Conservation (phyloP, 2,113 vertebrate genomes). For the Merops nubicus region DNA sequence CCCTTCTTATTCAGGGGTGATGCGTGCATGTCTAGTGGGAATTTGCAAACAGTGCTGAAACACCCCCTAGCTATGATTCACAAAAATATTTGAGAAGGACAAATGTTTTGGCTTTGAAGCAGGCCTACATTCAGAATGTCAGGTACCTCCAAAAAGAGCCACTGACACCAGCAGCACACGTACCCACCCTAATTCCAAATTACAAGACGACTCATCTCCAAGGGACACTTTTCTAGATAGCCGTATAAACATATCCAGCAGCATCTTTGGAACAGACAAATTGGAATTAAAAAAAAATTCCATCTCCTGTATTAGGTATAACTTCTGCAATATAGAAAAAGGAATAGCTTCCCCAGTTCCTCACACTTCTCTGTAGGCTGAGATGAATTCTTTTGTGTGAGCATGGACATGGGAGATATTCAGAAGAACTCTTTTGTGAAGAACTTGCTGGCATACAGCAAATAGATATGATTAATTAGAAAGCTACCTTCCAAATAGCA, state of each 20-base stretch:
- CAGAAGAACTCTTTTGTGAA: neutral
- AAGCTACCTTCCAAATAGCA: neutral
- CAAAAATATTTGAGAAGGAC: neutral
- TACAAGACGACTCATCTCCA: neutral
- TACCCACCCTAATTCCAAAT: neutral
- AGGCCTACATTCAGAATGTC: neutral
- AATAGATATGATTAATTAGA: constrained; percentile 6
- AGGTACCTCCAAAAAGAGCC: neutral
- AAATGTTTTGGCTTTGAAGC: neutral
- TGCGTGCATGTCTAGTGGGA: neutral
- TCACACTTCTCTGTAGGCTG: neutral
- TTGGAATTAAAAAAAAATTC: neutral
- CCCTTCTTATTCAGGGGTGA: neutral
- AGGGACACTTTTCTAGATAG: neutral
- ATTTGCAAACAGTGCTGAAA: neutral
- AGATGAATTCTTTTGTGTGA: no score
- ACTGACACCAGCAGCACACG: neutral
- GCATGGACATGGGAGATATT: neutral
- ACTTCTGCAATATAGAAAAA: neutral
- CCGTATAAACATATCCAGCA: neutral
- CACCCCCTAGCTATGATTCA: neutral
- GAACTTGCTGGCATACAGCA: neutral
- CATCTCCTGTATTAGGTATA: neutral
- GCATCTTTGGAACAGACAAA: neutral
- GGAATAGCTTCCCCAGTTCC: neutral